Conservation (phyloP, 2,888 invertebrate species). For the Amiota mariae region DNA sequence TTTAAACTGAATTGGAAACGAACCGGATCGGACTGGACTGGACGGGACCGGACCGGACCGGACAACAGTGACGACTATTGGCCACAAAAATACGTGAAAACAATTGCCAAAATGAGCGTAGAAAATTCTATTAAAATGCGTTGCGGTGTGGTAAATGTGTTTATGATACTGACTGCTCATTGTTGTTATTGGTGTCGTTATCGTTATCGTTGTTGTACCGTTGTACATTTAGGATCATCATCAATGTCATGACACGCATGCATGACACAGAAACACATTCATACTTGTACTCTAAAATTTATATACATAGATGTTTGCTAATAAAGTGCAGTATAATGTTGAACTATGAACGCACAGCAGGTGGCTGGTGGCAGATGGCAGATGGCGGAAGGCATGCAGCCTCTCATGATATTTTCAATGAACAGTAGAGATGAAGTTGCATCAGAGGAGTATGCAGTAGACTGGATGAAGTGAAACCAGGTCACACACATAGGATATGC, state of each 20-base stretch:
- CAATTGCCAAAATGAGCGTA: conserved; percentile 41
- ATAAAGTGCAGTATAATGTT: neutral
- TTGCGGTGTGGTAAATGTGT: neutral
- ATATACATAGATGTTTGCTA: neutral
- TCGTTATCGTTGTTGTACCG: neutral
- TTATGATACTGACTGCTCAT: neutral
- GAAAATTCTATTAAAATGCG: conserved; percentile 39
- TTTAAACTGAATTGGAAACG: neutral
- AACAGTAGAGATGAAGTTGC: too few species aligned
- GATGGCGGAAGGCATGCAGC: too few species aligned
- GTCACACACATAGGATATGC: neutral
- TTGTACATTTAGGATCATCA: conserved; percentile 3
- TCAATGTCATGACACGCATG: conserved; percentile 14
- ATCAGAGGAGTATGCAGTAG: too few species aligned
- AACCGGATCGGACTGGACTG: neutral
- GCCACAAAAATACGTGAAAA: conserved; percentile 38
- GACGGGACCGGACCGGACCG: neutral
- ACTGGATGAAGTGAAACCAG: too few species aligned
- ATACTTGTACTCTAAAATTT: neutral
- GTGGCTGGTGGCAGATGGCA: neutral
- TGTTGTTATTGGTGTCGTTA: neutral
- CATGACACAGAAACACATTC: neutral
- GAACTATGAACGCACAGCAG: neutral
- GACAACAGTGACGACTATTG: conserved; percentile 14
- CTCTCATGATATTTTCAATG: too few species aligned